Base-by-base conservation (phyloP, 2,888 invertebrate genomes). In the Drosophila stalkeri region DNA sequence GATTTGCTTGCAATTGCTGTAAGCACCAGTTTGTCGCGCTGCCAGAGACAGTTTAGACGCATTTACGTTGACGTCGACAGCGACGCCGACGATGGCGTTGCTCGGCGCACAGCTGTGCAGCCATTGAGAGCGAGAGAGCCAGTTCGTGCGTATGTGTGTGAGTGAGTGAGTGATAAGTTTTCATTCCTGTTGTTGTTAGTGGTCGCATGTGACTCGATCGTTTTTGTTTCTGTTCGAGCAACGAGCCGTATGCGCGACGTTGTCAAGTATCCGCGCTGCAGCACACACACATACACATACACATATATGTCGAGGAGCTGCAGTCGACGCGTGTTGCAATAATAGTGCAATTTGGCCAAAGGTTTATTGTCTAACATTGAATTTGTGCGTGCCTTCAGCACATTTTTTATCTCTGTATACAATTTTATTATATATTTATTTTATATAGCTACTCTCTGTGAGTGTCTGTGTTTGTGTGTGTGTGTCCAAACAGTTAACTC, bases 1-100 rank as follows among this genome's bases (percentile, higher is more conserved):
- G 75, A 91, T 89, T 89, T 89, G 82, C 77, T 90, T 89, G 91
- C 89, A 84, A 59, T 52, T 64, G 73, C 67, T 75, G 87, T 89
- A 65, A 72, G 66, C 64, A 59, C 52, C 49, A 65, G 54, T 67
- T 54, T 57, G 39, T 35, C 20, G 56, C 57, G 68, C 56, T 49
- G 68, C 59, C 69, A 72, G 80, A 64, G 66, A 57, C 55, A 77
- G 54, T 70, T 64, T 55, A n/a, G 64, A 47, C 46, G 33, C 44
- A 31, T 47, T 39, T 39, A 23, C 64, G 44, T 12, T 41, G 39
- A 37, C 69, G 63, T 18, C 11, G 33, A n/a, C 70, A 41, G 4
- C 60, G 47, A 14, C 55, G 44, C 6, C 55, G 47, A 12, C 55
- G 43, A n/a, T 31, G 18, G 16, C 55, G 66, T 20, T 62, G 54